A percentile compares a stretch with the other conserved stretches of the same genome.
Conservation (phyloP, 1,140 invertebrate genomes). For the Macrocentrus cingulum region DNA sequence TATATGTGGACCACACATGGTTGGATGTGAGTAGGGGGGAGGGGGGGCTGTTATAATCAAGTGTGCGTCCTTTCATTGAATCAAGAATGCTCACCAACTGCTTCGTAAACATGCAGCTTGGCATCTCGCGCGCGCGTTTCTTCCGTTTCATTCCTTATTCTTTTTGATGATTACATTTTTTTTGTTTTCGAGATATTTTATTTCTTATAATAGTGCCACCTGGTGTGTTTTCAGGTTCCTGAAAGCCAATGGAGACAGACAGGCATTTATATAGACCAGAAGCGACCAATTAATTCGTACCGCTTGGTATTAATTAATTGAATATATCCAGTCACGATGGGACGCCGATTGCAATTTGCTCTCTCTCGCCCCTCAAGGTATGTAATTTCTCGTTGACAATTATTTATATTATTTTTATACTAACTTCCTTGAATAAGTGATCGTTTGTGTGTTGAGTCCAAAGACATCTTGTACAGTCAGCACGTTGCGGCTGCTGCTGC, state of each 20-base stretch:
- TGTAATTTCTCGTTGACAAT: conserved; percentile 1
- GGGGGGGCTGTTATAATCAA: conserved; percentile 49
- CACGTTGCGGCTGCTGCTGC: too few species aligned
- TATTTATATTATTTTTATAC: conserved; percentile 1
- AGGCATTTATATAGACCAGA: too few species aligned
- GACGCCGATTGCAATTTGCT: conserved; percentile 29
- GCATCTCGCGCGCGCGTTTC: conserved; percentile 24
- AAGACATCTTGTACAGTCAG: too few species aligned
- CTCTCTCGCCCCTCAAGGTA: not conserved
- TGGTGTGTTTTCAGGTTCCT: too few species aligned
- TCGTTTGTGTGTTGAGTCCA: too few species aligned
- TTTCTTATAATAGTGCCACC: too few species aligned
- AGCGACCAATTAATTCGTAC: conserved; percentile 38
- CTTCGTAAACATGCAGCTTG: conserved; percentile 41
- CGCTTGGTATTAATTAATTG: conserved; percentile 47
- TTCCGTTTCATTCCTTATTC: conserved; percentile 25
- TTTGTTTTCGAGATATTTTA: too few species aligned
- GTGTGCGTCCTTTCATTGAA: conserved; percentile 41
- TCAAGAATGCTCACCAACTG: conserved; percentile 46
- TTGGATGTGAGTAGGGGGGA: conserved; percentile 36
- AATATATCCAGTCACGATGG: conserved; percentile 33
- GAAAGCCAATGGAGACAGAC: too few species aligned
- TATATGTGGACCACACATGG: conserved; percentile 18
- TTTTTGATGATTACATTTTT: conserved; percentile 1
- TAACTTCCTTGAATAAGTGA: not conserved